Evolutionary conservation across 1,140 invertebrate genomes (phyloP).

Genomic region (Carposina sasakii): DNA sequence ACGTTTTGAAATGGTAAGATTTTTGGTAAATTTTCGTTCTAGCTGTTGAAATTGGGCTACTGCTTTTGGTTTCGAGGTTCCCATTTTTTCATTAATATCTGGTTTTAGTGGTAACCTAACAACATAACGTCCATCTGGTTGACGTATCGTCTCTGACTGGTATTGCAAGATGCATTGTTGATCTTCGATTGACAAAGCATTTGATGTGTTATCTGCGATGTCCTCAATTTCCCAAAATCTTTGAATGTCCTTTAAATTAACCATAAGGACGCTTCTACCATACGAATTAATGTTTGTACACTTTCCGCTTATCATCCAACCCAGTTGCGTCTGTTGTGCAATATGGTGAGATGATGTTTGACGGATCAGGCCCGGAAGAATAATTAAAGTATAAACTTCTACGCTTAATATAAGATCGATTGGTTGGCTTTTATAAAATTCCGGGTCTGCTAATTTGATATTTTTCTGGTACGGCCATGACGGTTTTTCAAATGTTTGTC

Average conservation of each 20-base stretch:
- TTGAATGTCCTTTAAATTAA: conserved; percentile 9
- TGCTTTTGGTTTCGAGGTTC: conserved; percentile 4
- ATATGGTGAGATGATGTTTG: conserved; percentile 1
- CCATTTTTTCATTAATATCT: conserved; percentile 6
- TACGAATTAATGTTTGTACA: background rate
- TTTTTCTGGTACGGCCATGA: conserved; percentile 10
- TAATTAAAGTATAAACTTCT: conserved; percentile 7
- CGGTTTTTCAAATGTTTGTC: conserved; percentile 17
- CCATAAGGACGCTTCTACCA: conserved; percentile 7
- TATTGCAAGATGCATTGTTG: conserved; percentile 3
- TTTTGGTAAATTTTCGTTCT: conserved; percentile 6
- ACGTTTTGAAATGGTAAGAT: background rate
- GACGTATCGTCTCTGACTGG: background rate
- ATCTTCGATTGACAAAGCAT: conserved; percentile 8
- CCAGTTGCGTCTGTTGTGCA: conserved; percentile 3
- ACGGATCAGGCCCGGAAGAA: conserved; percentile 13
- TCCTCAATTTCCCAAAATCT: conserved; percentile 14
- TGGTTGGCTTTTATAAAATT: conserved; percentile 7
- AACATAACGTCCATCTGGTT: conserved; percentile 5
- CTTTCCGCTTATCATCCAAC: conserved; percentile 7
- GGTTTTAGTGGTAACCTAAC: conserved; percentile 9
- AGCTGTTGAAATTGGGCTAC: conserved; percentile 7
- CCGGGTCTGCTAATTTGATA: conserved; percentile 17
- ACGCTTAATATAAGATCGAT: conserved; percentile 7
- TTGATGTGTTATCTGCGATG: background rate